Conservation (phyloP, 2,797 vertebrate genomes). For the Halcyon badia region DNA sequence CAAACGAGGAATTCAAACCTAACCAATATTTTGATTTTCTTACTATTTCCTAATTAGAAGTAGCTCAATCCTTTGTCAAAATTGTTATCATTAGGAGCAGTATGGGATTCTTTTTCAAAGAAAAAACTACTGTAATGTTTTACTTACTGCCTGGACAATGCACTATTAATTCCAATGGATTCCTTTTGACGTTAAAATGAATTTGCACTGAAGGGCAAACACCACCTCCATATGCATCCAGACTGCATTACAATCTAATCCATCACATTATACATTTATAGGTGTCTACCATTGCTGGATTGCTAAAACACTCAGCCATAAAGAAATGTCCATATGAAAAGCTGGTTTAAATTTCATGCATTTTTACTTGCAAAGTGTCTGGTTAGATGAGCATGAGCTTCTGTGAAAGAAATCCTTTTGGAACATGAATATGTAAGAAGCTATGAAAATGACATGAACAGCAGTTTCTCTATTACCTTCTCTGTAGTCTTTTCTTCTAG, state of each 20-base stretch:
- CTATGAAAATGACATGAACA: constrained; percentile 68
- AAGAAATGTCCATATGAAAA: constrained; percentile 77
- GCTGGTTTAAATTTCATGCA: constrained; percentile 78
- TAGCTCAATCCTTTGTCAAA: background rate
- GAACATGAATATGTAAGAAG: constrained; percentile 76
- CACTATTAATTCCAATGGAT: constrained; percentile 75
- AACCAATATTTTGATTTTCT: background rate
- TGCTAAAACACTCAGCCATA: constrained; percentile 71
- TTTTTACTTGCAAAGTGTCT: constrained; percentile 78
- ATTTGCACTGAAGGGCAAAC: constrained; percentile 80
- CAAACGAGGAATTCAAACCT: background rate
- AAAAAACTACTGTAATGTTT: constrained; percentile 23
- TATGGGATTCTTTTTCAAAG: background rate
- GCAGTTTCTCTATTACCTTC: constrained; percentile 56
- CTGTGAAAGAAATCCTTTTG: constrained; percentile 71
- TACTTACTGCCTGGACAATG: constrained; percentile 67
- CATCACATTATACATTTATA: constrained; percentile 80
- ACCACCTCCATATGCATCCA: constrained; percentile 75
- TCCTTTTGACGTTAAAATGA: constrained; percentile 77
- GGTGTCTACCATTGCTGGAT: constrained; percentile 71
- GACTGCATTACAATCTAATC: constrained; percentile 76
- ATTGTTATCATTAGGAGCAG: background rate
- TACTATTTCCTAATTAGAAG: background rate
- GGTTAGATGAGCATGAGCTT: constrained; percentile 75
- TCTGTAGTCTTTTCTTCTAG: constrained; percentile 61